Percentiles rank a stretch among this genome's conserved stretches.
Conservation (phyloP, 2,113 vertebrate species). For the Orthonyx spaldingii region DNA sequence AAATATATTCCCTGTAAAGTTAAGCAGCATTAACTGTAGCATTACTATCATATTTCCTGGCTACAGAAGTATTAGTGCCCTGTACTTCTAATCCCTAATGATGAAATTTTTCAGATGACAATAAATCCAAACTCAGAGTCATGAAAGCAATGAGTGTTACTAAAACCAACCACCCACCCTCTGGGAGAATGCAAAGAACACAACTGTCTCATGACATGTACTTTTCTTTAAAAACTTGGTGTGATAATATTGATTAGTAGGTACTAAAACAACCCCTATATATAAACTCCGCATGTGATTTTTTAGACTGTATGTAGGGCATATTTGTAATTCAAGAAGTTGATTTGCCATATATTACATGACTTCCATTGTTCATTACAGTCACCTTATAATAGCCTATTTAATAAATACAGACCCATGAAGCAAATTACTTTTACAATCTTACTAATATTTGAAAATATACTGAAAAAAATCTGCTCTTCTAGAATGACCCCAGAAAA, state of each 20-base stretch:
- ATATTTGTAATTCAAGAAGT: neutral
- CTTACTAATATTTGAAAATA: neutral
- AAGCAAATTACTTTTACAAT: neutral
- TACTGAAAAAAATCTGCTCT: neutral
- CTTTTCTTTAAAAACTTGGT: neutral
- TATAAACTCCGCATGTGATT: neutral
- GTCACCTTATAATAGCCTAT: neutral
- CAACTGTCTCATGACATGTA: neutral
- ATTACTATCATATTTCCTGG: neutral
- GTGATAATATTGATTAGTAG: neutral
- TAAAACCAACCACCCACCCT: neutral
- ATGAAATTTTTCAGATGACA: constrained; percentile 4
- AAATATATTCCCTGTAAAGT: neutral
- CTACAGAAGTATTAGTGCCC: neutral
- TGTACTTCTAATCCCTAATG: neutral
- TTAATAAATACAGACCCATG: neutral
- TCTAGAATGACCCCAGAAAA: neutral
- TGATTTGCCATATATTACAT: neutral
- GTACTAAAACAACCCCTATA: neutral
- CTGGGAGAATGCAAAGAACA: neutral
- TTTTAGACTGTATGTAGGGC: neutral
- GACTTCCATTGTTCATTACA: neutral
- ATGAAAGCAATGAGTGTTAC: neutral
- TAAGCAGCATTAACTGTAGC: neutral
- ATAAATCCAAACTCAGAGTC: neutral